phyloP scores from a whole-genome alignment of 1,140 invertebrate genomes.

The Dolichoris vasculosae region DNA sequence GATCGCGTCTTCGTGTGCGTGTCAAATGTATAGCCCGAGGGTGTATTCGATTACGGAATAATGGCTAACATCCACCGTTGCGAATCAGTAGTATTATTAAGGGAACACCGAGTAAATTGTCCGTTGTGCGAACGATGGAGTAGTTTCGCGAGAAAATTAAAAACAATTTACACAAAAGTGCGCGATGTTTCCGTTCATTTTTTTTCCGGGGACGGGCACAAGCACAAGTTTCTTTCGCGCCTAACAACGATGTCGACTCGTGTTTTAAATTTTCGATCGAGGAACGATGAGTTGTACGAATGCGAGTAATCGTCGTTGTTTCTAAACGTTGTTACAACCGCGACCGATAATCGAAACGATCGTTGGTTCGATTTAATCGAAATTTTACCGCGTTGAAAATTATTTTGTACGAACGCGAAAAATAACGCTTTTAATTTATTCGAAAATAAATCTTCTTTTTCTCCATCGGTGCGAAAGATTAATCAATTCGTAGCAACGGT shows the following conservation, averaged over 20 bases:
- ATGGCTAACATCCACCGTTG: constrained; percentile 30
- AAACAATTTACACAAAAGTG: not conserved
- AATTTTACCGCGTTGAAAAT: not conserved
- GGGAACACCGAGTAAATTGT: not conserved
- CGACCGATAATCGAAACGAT: not conserved
- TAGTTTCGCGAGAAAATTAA: not conserved
- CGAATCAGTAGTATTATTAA: not conserved
- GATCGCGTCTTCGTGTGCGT: not conserved
- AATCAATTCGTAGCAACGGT: not conserved
- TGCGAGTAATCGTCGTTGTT: too few relatives aligned
- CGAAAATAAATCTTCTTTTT: constrained; percentile 21
- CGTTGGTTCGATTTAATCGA: not conserved
- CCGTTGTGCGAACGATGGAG: not conserved
- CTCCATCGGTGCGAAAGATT: not conserved
- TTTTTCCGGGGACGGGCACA: too few relatives aligned
- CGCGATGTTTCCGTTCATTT: not conserved
- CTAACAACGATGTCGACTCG: too few relatives aligned
- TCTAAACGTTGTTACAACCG: too few relatives aligned
- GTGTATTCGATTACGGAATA: constrained; percentile 26
- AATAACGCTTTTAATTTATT: not conserved
- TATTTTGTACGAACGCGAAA: not conserved
- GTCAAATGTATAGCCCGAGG: not conserved
- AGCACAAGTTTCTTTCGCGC: too few relatives aligned
- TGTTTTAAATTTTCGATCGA: too few relatives aligned
- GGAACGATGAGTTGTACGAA: too few relatives aligned